phyloP scores from a whole-genome alignment of 1,140 invertebrate genomes.

The Orussus abietinus region DNA sequence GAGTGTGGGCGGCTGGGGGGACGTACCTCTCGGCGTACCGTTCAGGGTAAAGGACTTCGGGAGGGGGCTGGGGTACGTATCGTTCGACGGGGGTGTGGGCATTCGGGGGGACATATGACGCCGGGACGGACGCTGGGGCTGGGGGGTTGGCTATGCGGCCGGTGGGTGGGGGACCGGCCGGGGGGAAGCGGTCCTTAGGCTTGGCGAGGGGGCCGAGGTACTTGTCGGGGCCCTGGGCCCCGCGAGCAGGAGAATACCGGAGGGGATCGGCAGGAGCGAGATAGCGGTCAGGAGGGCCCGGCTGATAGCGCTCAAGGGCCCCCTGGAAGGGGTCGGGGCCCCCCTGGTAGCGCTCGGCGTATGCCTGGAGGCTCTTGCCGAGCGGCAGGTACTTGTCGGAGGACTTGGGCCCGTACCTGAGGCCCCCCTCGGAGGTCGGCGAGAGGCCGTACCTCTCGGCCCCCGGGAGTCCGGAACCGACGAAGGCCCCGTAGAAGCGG shows the following conservation, averaged over 20 bases:
- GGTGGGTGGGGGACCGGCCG: slow-evolving; percentile 15
- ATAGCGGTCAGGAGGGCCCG: no score
- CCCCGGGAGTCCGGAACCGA: slow-evolving; percentile 17
- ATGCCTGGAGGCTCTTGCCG: background rate
- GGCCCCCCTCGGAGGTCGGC: slow-evolving; percentile 21
- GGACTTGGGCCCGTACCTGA: slow-evolving; percentile 24
- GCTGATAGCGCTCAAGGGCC: no score
- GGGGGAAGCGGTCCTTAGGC: slow-evolving; percentile 41
- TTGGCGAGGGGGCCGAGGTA: slow-evolving; percentile 54
- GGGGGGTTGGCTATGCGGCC: slow-evolving; percentile 47
- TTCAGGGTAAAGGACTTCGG: slow-evolving; percentile 52
- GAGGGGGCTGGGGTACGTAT: slow-evolving; percentile 60
- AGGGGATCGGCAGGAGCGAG: no score
- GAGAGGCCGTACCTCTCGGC: slow-evolving; percentile 16
- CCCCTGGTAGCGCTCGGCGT: no score
- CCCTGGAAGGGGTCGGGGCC: no score
- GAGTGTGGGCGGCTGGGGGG: slow-evolving; percentile 50
- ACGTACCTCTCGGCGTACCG: slow-evolving; percentile 54
- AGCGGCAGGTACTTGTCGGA: slow-evolving; percentile 46
- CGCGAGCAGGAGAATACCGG: slow-evolving; percentile 3
- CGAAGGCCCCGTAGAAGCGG: slow-evolving; percentile 12
- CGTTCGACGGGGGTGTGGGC: slow-evolving; percentile 67
- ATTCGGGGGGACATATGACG: slow-evolving; percentile 59
- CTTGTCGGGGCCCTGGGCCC: slow-evolving; percentile 35
- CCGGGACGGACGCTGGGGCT: slow-evolving; percentile 27